A percentile compares a stretch with the other conserved stretches of the same genome.
These are phyloP conservation scores for Propithecus deckenii DNA, from an alignment of 2,797 vertebrate genomes.

Conservation along the genomic window DNA sequence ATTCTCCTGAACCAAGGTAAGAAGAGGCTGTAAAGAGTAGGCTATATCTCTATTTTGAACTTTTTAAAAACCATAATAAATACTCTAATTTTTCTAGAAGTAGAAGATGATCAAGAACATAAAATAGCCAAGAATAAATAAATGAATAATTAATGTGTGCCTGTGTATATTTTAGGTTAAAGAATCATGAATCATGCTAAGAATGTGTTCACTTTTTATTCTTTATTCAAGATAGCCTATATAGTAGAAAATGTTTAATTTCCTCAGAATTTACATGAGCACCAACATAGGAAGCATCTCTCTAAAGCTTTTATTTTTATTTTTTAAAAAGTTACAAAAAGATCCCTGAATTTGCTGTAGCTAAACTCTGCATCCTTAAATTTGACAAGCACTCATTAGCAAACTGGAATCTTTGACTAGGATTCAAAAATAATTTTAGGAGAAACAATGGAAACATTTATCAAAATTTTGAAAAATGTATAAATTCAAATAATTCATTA, in stretches of 20 bases:
- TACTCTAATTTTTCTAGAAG: not conserved
- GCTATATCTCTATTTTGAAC: not conserved
- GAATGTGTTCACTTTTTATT: constrained; percentile 1
- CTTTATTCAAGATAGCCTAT: not conserved
- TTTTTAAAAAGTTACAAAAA: not conserved
- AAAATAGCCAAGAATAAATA: not conserved
- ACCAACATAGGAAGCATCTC: not conserved
- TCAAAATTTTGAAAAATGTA: not conserved
- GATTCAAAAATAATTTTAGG: constrained; percentile 19
- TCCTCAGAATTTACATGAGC: not conserved
- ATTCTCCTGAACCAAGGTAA: not conserved
- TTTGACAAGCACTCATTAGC: not conserved
- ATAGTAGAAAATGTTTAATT: not conserved
- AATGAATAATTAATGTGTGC: not conserved
- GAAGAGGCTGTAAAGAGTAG: not conserved
- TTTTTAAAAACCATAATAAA: not conserved
- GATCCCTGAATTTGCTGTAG: not conserved
- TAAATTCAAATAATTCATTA: not conserved
- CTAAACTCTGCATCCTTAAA: not conserved
- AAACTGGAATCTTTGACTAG: not conserved
- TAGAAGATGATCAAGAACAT: not conserved
- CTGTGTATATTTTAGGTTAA: not conserved
- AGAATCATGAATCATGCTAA: constrained; percentile 6
- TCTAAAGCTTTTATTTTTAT: not conserved
- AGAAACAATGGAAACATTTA: not conserved